phyloP scores from a whole-genome alignment of 2,113 vertebrate species.

The Felis catus region F.catus_Fca126_mat1.0 CM031419.1:1190001-1190500 shows the following conservation, averaged over 20 bases:
- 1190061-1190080: neutral
- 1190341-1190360: too few species aligned
- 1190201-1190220: neutral
- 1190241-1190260: neutral
- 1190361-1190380: neutral
- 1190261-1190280: neutral
- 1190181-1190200: neutral
- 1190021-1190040: accelerated
- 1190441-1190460: neutral
- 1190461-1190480: neutral
- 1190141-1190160: neutral
- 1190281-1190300: accelerated
- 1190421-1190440: neutral
- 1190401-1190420: too few species aligned
- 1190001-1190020: neutral
- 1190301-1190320: too few species aligned
- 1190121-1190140: neutral
- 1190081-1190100: neutral
- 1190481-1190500: neutral
- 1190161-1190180: neutral
- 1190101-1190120: neutral
- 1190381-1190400: neutral
- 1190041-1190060: neutral
- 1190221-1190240: too few species aligned
- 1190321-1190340: neutral